Base-by-base conservation (phyloP, 2,113 vertebrate species). In the Balaeniceps rex region DNA sequence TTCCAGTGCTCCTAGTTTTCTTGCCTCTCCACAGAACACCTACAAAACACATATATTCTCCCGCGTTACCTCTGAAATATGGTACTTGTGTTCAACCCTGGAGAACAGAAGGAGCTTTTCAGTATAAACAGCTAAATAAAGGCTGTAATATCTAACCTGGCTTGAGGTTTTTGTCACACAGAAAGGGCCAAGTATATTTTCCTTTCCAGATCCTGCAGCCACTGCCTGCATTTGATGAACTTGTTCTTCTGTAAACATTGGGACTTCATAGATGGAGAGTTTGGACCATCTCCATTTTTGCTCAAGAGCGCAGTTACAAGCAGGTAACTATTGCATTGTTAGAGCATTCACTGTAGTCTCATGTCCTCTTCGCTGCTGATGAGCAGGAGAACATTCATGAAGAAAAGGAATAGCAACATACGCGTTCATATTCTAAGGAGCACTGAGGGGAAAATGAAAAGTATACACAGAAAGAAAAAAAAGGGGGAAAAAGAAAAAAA, bases 91-190 rank as follows among this genome's bases (percentile, higher is more conserved):
- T 61, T 87, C 63, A 83, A 12, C 6, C 5, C 36, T 40, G 28
- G 47, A 61, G 66, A 82, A 58, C 26, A 71, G 19, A 68, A 74
- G 31, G 18, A 72, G 19, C 12, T 51, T 57, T 40, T 29, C 12
- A 42, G 25, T 38, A 46, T 10, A 10, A 46, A 47, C 11, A 81
- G n/a, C 4, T 72, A 79, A 55, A 88, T 75, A 70, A 79, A 82
- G 23, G 12, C 22, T 69, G 28, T 10, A 58, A 16, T 40, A 61
- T 14, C 52, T 79, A 51, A 89, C 6, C 19, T 68, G 17, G 10
- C 38, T 31, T 52, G n/a, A 52, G 0, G 0, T 4, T 49, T 60
- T 57, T 79, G 55, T 60, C 44, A 51, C 44, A 51, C 7, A 74
- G 47, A 72, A 87, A 51, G 5, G 8, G 12, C 6, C 47, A 84